phyloP scores from a whole-genome alignment of 2,888 invertebrate species.

The Drosophila quasianomalipes region DNA sequence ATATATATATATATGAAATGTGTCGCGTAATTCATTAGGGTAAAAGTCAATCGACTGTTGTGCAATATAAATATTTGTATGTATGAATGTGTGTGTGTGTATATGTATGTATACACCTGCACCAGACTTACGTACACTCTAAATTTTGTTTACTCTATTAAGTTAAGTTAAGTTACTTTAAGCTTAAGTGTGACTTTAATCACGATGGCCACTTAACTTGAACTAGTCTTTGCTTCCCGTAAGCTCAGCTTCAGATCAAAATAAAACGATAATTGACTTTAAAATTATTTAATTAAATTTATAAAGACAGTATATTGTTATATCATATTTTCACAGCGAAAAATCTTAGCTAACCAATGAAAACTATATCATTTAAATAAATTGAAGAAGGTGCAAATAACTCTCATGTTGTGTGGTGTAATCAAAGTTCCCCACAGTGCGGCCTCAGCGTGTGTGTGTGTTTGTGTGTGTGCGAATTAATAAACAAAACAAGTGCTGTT shows the following conservation, averaged over 20 bases:
- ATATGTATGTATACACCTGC: not conserved
- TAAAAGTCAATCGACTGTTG: not conserved
- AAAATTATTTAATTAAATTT: not conserved
- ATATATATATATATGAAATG: not conserved
- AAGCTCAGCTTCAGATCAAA: not conserved
- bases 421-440: conserved; percentile 11
- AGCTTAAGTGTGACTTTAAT: not conserved
- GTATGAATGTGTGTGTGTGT: not conserved
- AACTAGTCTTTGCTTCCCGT: not conserved
- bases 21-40: not conserved
- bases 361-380: not conserved
- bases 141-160: not conserved
- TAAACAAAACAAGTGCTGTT: conserved; percentile 64
- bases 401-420: conserved; percentile 15
- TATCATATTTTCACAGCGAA: not conserved
- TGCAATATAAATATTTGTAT: not conserved
- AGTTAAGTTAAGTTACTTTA: not conserved
- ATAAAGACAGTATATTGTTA: not conserved
- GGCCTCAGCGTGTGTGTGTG: conserved; percentile 19
- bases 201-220: not conserved
- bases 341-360: not conserved
- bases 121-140: not conserved
- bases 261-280: not conserved
- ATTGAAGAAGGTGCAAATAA: not conserved
- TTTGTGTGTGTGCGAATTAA: conserved; percentile 53